Conservation (phyloP, 53 echinoderm and acorn worm species). For the Temnopleurus reevesii region DNA sequence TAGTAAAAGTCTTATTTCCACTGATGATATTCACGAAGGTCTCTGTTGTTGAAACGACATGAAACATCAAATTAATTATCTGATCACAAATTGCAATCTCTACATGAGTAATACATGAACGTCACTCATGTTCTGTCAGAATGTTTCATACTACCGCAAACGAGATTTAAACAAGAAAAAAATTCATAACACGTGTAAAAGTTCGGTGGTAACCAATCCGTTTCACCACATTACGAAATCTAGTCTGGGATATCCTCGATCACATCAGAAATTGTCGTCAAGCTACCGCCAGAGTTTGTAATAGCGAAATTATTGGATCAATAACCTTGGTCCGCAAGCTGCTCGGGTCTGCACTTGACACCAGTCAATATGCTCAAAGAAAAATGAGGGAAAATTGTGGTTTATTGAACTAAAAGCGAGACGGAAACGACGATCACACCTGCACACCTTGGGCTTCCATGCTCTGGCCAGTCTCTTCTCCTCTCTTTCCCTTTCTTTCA, state of each 20-base stretch:
- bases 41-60: background rate
- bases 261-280: background rate
- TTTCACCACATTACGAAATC: background rate
- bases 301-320: slow-evolving; percentile 29
- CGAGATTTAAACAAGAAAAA: slow-evolving; percentile 21
- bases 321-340: slow-evolving; percentile 14
- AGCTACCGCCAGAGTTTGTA: background rate
- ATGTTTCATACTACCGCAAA: background rate
- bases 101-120: background rate
- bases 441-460: slow-evolving; percentile 34
- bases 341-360: slow-evolving; percentile 29
- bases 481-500: background rate
- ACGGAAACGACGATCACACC: slow-evolving; percentile 18
- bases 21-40: background rate
- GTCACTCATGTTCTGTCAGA: background rate
- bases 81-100: background rate
- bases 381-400: background rate
- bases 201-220: background rate
- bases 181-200: slow-evolving; percentile 10
- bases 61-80: background rate
- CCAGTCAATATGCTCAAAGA: background rate
- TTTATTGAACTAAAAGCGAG: background rate
- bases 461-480: background rate
- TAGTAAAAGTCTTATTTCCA: too few species aligned
- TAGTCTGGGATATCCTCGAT: background rate